These are phyloP conservation scores for Hucho hucho DNA, from an alignment of 2,113 vertebrate genomes.

Conservation along the genomic window DNA sequence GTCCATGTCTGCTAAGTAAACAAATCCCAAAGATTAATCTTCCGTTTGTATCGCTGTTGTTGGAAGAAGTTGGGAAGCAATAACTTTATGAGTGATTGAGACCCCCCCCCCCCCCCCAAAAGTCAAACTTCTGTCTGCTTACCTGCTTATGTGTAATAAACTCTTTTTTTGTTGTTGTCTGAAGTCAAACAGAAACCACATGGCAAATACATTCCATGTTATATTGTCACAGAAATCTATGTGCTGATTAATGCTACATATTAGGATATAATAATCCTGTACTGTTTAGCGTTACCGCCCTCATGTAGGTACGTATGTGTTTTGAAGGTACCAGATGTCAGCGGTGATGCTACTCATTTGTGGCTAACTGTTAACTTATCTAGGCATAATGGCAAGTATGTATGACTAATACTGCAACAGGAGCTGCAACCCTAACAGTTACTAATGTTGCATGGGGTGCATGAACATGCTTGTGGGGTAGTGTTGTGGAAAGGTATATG, in stretches of 20 bases:
- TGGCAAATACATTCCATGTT: constrained; percentile 6
- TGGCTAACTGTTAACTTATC: constrained; percentile 4
- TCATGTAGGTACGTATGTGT: neutral
- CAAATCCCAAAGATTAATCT: constrained; percentile 1
- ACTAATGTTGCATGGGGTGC: too few relatives aligned
- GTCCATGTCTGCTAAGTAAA: constrained; percentile 3
- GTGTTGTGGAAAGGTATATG: too few relatives aligned
- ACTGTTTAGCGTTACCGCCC: neutral
- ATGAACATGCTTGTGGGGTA: too few relatives aligned
- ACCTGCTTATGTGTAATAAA: neutral
- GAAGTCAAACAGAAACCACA: constrained; percentile 1
- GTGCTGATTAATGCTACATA: constrained; percentile 1
- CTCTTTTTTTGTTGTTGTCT: neutral
- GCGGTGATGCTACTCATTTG: neutral
- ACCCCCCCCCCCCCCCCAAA: neutral
- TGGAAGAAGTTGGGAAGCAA: neutral
- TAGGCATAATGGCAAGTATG: neutral
- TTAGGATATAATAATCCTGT: neutral
- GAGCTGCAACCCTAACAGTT: neutral
- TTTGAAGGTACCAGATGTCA: neutral
- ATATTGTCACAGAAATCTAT: neutral
- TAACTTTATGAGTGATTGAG: neutral
- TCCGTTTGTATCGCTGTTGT: neutral
- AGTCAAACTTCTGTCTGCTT: neutral
- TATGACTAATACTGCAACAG: neutral